Base-by-base conservation (phyloP, 2,888 invertebrate genomes). In the Protophormia terraenovae region DNA sequence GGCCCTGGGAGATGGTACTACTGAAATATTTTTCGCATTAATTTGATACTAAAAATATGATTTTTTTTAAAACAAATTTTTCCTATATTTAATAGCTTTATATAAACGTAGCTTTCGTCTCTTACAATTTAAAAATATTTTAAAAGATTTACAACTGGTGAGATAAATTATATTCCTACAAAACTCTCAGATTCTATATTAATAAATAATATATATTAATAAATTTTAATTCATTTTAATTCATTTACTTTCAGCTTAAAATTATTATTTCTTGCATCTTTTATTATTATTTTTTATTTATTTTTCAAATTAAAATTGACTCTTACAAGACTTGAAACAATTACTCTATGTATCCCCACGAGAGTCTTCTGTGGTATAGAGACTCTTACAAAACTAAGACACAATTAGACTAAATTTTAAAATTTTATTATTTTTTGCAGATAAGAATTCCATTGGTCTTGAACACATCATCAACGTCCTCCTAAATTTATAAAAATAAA, bases 391-490 rank as follows among this genome's bases (percentile, higher is more conserved):
- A 5, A 55, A 45, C 22, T 19, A 6, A 45, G 41, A 64, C 53
- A 64, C 53, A 62, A 27, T 35, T 8, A 24, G 45, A 77, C 71
- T 83, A 71, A 83, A 77, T 38, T 35, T n/a, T 27, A 67, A 8
- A 35, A 71, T 71, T 71, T 60, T 55, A 53, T 71, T 66, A 67
- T 71, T 76, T 69, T 76, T 85, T 85, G 1, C 85, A 85, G 85
- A 85, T 85, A 78, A 85, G 85, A 82, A 85, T 85, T 24, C 82
- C 85, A 79, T 82, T 85, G 85, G 85, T 85, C 35, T 85, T 85
- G 75, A 85, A 85, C 41, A 82, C 85, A 69, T 55, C 82, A 77
- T 77, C 69, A 71, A 64, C 71, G 12, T 22, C 76, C 69, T 77
- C 64, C 64, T 83, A 83, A 80, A 83, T 72, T 82, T 45, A 32